Evolutionary conservation across 1,140 invertebrate genomes (phyloP).

Genomic region (Ctenoplectra terminalis): DNA sequence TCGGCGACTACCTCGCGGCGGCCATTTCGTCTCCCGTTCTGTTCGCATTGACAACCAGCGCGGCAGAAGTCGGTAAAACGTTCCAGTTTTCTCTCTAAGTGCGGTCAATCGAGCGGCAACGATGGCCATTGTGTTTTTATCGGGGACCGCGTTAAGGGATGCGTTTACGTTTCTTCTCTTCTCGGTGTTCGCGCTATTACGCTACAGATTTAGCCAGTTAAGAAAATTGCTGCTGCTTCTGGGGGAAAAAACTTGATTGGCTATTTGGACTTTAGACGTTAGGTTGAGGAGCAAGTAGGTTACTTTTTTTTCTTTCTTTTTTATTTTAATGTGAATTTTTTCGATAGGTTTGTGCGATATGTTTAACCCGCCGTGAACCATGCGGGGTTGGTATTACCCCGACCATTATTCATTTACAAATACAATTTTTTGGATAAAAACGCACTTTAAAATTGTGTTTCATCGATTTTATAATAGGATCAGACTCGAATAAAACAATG

Average conservation of each 20-base stretch:
- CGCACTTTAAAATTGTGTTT: too few relatives aligned
- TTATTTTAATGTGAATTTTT: too few relatives aligned
- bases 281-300: too few relatives aligned
- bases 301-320: too few relatives aligned
- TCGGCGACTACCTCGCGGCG: conserved; percentile 11
- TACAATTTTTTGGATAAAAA: too few relatives aligned
- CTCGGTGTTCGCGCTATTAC: conserved; percentile 37
- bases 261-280: too few relatives aligned
- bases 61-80: conserved; percentile 55
- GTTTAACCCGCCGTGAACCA: too few relatives aligned
- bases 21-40: conserved; percentile 1
- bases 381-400: too few relatives aligned
- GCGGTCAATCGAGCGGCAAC: conserved; percentile 79
- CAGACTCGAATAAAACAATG: too few relatives aligned
- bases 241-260: background rate
- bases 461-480: too few relatives aligned
- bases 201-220: conserved; percentile 45
- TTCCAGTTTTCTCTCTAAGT: conserved; percentile 60
- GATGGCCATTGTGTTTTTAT: conserved; percentile 74
- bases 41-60: conserved; percentile 41
- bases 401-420: too few relatives aligned
- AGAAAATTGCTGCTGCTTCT: conserved; percentile 25
- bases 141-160: conserved; percentile 73
- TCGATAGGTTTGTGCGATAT: too few relatives aligned
- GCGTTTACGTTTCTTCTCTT: conserved; percentile 67